Conservation (phyloP, 2,888 invertebrate species). For the Brachyptera putata region DNA sequence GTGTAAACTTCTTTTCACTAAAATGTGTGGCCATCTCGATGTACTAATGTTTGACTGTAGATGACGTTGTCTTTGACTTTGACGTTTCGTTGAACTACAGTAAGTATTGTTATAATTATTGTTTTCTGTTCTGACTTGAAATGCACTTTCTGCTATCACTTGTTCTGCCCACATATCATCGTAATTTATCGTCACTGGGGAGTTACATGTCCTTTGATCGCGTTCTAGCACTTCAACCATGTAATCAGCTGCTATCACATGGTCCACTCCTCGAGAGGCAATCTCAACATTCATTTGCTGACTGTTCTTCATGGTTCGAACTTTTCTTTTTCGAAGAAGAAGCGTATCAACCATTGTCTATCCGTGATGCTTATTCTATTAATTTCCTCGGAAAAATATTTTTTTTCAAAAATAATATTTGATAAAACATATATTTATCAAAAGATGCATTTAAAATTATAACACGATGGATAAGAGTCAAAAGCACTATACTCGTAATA, state of each 20-base stretch:
- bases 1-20: constrained; percentile 17
- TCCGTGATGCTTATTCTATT: no score
- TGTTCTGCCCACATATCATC: constrained; percentile 22
- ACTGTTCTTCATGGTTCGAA: neutral
- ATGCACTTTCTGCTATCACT: neutral
- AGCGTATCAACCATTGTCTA: neutral
- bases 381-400: no score
- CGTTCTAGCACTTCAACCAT: constrained; percentile 23
- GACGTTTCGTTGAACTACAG: neutral
- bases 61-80: neutral
- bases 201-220: constrained; percentile 23
- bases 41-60: neutral
- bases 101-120: neutral
- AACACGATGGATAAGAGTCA: no score
- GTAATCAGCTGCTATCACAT: neutral
- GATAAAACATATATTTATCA: no score
- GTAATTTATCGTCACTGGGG: constrained; percentile 13
- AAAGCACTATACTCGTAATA: no score
- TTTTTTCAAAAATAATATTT: no score
- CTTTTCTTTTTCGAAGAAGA: neutral
- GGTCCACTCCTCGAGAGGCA: no score
- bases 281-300: neutral
- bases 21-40: constrained; percentile 1
- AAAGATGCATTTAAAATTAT: no score
- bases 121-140: neutral